Evolutionary conservation across 1,140 invertebrate genomes (phyloP).

Genomic region (Oryzaephilus surinamensis): DNA sequence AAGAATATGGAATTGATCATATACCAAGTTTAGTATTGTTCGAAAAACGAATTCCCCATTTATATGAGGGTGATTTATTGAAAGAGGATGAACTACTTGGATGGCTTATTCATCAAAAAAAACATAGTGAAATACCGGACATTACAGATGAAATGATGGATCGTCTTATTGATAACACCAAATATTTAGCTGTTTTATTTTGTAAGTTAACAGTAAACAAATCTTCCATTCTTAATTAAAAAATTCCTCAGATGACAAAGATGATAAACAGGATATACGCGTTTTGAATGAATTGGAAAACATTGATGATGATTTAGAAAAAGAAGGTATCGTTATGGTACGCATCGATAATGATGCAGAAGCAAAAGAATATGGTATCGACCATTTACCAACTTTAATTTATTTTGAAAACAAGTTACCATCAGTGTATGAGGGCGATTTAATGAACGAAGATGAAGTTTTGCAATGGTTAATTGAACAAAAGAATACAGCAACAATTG

Average conservation of each 20-base stretch:
- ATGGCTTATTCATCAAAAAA: conserved; percentile 82
- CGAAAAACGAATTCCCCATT: conserved; percentile 75
- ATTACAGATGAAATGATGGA: conserved; percentile 92
- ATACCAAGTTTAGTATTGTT: conserved; percentile 77
- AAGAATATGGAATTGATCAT: conserved; percentile 77
- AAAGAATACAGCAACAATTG: conserved; percentile 83
- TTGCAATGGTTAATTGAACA: conserved; percentile 83
- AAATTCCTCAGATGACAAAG: conserved; percentile 65
- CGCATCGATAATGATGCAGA: conserved; percentile 79
- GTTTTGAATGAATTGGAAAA: conserved; percentile 84
- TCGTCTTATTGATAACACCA: conserved; percentile 69
- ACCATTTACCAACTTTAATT: conserved; percentile 75
- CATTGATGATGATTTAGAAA: conserved; percentile 85
- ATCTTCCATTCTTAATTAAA: neutral
- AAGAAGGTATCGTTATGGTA: conserved; percentile 81
- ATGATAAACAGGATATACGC: conserved; percentile 78
- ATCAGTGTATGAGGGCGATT: conserved; percentile 81
- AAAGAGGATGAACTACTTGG: conserved; percentile 83
- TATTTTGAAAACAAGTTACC: conserved; percentile 91
- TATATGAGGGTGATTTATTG: conserved; percentile 84
- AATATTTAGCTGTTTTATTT: conserved; percentile 74
- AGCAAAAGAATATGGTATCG: conserved; percentile 84
- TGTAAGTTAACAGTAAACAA: conserved; percentile 49
- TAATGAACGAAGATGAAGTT: conserved; percentile 86
- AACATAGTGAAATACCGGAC: conserved; percentile 83